phyloP scores from a whole-genome alignment of 2,888 invertebrate species.

The Lingula anatina region DNA sequence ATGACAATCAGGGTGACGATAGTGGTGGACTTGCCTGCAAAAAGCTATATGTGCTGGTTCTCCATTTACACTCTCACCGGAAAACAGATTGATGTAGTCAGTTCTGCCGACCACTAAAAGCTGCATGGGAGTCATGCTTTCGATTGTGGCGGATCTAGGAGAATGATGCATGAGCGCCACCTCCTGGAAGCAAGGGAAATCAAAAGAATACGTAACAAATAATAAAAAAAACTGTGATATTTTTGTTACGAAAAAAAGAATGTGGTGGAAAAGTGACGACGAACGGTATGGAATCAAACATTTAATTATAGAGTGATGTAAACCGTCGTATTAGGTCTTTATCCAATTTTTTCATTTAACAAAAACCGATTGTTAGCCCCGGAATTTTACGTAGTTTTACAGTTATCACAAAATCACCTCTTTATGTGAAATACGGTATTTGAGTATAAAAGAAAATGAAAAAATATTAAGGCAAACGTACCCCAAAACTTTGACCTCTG shows the following conservation, averaged over 20 bases:
- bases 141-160: slow-evolving; percentile 28
- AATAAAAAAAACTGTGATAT: not conserved
- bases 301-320: too few species aligned
- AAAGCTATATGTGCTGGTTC: slow-evolving; percentile 33
- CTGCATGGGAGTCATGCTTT: slow-evolving; percentile 30
- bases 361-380: too few species aligned
- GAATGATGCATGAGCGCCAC: slow-evolving; percentile 32
- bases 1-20: too few species aligned
- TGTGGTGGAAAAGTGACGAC: too few species aligned
- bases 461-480: slow-evolving; percentile 13
- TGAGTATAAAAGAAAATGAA: slow-evolving; percentile 27
- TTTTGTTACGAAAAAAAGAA: not conserved
- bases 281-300: too few species aligned
- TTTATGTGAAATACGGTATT: too few species aligned
- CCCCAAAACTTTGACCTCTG: slow-evolving; percentile 40
- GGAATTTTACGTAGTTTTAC: too few species aligned
- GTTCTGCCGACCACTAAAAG: slow-evolving; percentile 29
- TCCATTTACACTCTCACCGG: slow-evolving; percentile 25
- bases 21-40: slow-evolving; percentile 17
- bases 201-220: too few species aligned
- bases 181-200: too few species aligned
- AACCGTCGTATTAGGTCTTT: too few species aligned
- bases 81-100: slow-evolving; percentile 33
- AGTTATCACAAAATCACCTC: too few species aligned
- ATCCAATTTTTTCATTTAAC: too few species aligned